Base-by-base conservation (phyloP, 2,113 vertebrate genomes). In the Dicentrarchus labrax region DNA sequence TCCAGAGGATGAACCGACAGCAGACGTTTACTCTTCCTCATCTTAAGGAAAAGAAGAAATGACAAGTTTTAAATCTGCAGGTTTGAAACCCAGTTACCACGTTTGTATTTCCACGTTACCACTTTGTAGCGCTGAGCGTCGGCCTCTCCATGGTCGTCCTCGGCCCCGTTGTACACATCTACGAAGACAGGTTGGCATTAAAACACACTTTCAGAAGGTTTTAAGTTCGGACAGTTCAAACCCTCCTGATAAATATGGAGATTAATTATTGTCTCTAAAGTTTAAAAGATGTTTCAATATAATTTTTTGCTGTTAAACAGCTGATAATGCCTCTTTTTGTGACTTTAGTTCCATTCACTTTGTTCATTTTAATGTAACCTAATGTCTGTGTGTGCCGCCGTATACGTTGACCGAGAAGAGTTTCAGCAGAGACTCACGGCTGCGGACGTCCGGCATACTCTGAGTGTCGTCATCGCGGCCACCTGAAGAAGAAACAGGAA, bases 1-100 rank as follows among this genome's bases (percentile, higher is more conserved):
- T 99, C 97, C 90, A 95, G 83, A 1, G 95, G 96, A 12, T 96
- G 97, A 78, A 99, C 95, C 1, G 97, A 97, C 74, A 99, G 96
- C 82, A 98, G 96, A 41, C 97, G 97, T 90, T 97, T 98, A 54
- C 92, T 96, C 95, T 97, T 97, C 85, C 96, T 94, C 87, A 95
- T 95, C 96, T 96, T 78, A 72, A 10, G 39, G 3, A 8, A 45
- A 59, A 62, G 22, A 73, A 50, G 6, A 71, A 11, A 8, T 2
- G 0, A n/a, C 22, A 8, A n/a, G 41, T 12, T 13, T 62, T 0
- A 54, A 45, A 38, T 7, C 36, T 54, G 13, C 16, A 61, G 15
- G 5, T 6, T 11, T 60, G 4, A 30, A 3, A 3, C 30, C 30
- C 30, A 30, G 30, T 30, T 30, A 30, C 30, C 30, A 30, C 30